Evolutionary conservation across 2,888 invertebrate genomes (phyloP), one percentile per base, ranked within the genome.

Genomic region (Phaedon cochleariae): DNA sequence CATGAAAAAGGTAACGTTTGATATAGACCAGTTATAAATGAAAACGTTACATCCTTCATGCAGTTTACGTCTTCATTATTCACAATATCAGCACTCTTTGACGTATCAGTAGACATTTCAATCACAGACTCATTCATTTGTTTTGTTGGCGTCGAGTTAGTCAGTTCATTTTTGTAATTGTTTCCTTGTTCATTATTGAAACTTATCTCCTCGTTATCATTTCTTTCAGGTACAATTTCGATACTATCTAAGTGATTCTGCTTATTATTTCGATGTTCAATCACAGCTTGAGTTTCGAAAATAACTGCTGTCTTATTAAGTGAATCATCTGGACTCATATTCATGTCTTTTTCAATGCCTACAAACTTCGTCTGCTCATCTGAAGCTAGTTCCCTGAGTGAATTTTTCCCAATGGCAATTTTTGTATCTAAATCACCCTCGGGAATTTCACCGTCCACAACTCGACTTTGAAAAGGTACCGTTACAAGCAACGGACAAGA

Each of bases 151-250:
- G 34, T 34, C 34, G 34, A 10, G 34, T 34, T 34, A 34, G 34
- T 34, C 34, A 34, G 34, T 34, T 34, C 34, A 34, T 2, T 34
- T 7, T 12, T 34, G 34, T 10, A 34, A 10, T 10, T 12, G 6
- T 34, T 34, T 34, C 12, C 34, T 34, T 12, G 34, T 10, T 34
- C 34, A 34, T 34, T 12, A 34, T 34, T 34, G 34, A 12, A 34
- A 34, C 34, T 34, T 10, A 34, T 34, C 34, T 7, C 34, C 34
- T 34, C 34, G 20, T 49, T 21, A 18, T 49, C 49, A 49, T 49
- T 17, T 49, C 12, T 53, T 53, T 53, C 54, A 53, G 54, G 54
- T 53, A 53, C 29, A 53, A 34, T 26, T 22, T 26, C 26, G 12
- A 7, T 34, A 34, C 34, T 34, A 2, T 34, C 34, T 34, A 34